Evolutionary conservation across 92 coral and sea anemone species (phyloP).

Genomic region (Porites evermanni): DNA sequence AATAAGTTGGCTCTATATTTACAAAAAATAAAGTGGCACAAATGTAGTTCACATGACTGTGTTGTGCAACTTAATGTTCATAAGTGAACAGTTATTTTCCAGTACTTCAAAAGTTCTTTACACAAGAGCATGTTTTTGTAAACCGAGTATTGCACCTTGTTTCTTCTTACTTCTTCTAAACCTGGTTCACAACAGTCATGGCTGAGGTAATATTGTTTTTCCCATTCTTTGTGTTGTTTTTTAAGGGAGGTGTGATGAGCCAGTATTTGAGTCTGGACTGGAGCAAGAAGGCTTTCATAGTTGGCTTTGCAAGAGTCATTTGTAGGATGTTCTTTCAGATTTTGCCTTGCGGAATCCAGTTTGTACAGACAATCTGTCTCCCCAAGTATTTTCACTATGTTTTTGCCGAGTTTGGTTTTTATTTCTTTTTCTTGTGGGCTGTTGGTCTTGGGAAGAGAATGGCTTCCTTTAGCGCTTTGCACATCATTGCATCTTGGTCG

Average conservation of each 20-base stretch:
- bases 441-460: neutral
- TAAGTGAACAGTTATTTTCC: conserved; percentile 44
- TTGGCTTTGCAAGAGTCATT: conserved; percentile 9
- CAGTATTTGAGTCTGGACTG: conserved; percentile 33
- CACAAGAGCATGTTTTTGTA: conserved; percentile 40
- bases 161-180: conserved; percentile 25
- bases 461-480: too few relatives aligned
- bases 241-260: conserved; percentile 42
- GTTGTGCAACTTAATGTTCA: neutral
- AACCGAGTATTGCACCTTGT: conserved; percentile 30
- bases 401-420: conserved; percentile 10
- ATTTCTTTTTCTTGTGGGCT: neutral
- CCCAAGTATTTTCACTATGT: conserved; percentile 1
- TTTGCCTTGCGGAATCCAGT: conserved; percentile 29
- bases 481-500: too few relatives aligned
- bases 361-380: neutral
- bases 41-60: neutral
- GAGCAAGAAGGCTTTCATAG: conserved; percentile 22
- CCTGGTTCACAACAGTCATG: conserved; percentile 41
- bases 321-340: conserved; percentile 42
- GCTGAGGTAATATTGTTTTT: conserved; percentile 37
- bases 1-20: neutral
- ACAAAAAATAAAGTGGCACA: neutral
- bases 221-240: conserved; percentile 44
- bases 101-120: conserved; percentile 37